Base-by-base conservation (phyloP, 2,888 invertebrate species). In the Microdon myrmicae region DNA sequence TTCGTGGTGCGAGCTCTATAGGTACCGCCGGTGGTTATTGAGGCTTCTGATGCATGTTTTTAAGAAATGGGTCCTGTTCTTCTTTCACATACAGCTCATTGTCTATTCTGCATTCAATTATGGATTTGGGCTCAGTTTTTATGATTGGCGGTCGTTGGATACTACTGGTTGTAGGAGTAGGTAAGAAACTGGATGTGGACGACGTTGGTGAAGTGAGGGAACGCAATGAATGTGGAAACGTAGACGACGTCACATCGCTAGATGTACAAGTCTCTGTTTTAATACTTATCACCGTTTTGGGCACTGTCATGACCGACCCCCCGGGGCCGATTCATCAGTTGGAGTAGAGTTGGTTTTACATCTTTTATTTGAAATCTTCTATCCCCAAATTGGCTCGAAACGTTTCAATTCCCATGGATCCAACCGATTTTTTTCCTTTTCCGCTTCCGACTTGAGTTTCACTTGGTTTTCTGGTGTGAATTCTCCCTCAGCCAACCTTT, bases 341-440 rank as follows among this genome's bases (percentile, higher is more conserved):
- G 67, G 53, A 20, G 56, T 56, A 2, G 67, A 61, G 39, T 25
- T 61, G 3, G 48, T 23, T 28, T 56, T 61, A 26, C 5, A 48
- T 45, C 56, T 41, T 7, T 55, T 51, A 9, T 26, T 64, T 2
- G 66, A 68, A 5, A 82, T 81, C 68, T 87, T 90, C 73, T 94
- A 90, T 54, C 96, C 96, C 96, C 96, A 96, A 71, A 94, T 91
- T 16, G 95, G 94, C 79, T 96, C 96, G 82, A 96, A 96, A 81
- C 96, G 93, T 79, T 95, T 95, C 47, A 94, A 81, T 82, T 97
- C 97, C 96, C 96, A 97, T 2, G 96, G 96, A 81, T 97, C 97
- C 56, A 96, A 83, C 81, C 93, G 94, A 72, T 89, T 90, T 74
- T 93, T 92, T 76, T 96, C 96, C 74, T 89, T 90, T 79, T 96